phyloP scores from a whole-genome alignment of 2,888 invertebrate species.

The Caenorhabditis panamensis region DNA sequence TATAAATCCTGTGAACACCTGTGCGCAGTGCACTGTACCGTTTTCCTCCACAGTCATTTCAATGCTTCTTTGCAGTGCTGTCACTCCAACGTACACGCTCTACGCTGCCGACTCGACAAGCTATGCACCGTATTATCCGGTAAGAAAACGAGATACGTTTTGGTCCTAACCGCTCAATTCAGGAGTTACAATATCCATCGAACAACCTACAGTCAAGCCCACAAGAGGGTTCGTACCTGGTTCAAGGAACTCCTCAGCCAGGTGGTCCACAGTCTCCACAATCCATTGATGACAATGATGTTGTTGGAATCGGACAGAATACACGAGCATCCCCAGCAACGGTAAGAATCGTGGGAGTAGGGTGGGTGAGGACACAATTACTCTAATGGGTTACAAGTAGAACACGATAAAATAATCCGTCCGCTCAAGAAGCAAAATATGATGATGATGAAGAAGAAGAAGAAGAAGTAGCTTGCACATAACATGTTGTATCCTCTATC shows the following conservation, averaged over 20 bases:
- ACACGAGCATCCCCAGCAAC: constrained; percentile 75
- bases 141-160: neutral
- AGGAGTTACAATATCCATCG: constrained; percentile 51
- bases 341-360: constrained; percentile 56
- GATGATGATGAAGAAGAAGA: too few species aligned
- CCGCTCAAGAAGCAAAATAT: too few species aligned
- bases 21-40: neutral
- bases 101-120: constrained; percentile 56
- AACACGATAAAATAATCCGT: constrained; percentile 3
- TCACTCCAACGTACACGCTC: constrained; percentile 57
- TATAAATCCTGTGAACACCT: neutral
- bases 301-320: constrained; percentile 59
- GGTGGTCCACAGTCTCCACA: constrained; percentile 65
- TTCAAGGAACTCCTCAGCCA: neutral
- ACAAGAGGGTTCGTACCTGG: constrained; percentile 42
- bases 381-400: neutral
- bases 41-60: neutral
- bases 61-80: constrained; percentile 56
- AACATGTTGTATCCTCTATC: constrained; percentile 14
- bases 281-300: constrained; percentile 68
- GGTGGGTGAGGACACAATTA: neutral
- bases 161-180: neutral
- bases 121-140: constrained; percentile 64
- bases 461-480: neutral
- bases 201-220: constrained; percentile 63